phyloP scores from a whole-genome alignment of 2,113 vertebrate species.

The Meriones unguiculatus region DNA sequence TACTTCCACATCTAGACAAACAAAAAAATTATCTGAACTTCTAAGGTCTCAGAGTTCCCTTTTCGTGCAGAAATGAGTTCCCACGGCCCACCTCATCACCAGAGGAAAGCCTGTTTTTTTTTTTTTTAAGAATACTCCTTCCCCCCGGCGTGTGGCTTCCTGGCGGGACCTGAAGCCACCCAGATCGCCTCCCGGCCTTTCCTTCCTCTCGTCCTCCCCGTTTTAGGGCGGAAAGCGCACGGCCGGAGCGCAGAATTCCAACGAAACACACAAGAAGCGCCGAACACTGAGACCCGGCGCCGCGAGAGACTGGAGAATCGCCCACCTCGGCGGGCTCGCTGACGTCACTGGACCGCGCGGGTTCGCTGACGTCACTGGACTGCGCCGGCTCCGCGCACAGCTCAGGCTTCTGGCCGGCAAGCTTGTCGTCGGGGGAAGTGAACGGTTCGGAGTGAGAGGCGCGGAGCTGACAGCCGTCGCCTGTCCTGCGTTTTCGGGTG shows the following conservation, averaged over 20 bases:
- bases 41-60: background rate
- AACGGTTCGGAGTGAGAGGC: rapidly evolving
- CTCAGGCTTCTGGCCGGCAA: conserved; percentile 44
- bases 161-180: background rate
- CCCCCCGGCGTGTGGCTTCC: background rate
- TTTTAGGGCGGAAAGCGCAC: rapidly evolving
- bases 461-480: rapidly evolving
- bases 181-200: rapidly evolving
- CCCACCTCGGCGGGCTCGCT: background rate
- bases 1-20: background rate
- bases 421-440: rapidly evolving
- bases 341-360: conserved; percentile 28
- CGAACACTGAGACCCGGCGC: rapidly evolving
- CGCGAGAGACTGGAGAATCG: rapidly evolving
- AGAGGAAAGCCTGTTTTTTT: background rate
- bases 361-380: conserved; percentile 53
- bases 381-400: background rate
- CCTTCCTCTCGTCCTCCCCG: rapidly evolving
- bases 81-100: background rate
- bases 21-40: background rate
- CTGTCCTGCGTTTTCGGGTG: rapidly evolving
- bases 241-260: rapidly evolving
- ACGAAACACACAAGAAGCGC: rapidly evolving
- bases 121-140: background rate
- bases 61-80: background rate